Evolutionary conservation across 2,797 vertebrate genomes (phyloP).

Genomic region (Peromyscus melanophrys): DNA sequence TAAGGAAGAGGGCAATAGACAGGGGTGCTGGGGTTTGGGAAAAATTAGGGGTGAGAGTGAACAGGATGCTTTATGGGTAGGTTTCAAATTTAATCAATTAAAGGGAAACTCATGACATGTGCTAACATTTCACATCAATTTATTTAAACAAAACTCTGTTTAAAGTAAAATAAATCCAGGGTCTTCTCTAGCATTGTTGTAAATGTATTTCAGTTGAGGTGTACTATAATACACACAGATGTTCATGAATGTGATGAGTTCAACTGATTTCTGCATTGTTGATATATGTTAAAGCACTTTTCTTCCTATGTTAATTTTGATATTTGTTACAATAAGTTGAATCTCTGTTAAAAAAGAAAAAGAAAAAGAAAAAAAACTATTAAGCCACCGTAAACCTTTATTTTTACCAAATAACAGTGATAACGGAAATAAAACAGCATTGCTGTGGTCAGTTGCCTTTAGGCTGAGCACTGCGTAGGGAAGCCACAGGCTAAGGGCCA

Average conservation of each 20-base stretch:
- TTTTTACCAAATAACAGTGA: not conserved
- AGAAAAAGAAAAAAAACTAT: not conserved
- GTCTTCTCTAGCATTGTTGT: not conserved
- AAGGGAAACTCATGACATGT: not conserved
- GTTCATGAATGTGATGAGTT: not conserved
- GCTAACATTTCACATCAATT: not conserved
- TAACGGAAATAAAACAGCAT: not conserved
- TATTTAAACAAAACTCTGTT: not conserved
- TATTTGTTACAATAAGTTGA: not conserved
- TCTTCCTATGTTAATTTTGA: not conserved
- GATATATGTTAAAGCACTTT: not conserved
- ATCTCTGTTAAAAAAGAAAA: not conserved
- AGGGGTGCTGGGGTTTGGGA: not conserved
- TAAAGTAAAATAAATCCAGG: not conserved
- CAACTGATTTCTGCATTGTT: not conserved
- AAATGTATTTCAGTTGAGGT: not conserved
- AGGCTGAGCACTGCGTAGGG: not conserved
- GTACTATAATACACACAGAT: not conserved
- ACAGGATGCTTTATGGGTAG: not conserved
- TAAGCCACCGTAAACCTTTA: constrained; percentile 12
- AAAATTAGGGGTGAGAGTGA: not conserved
- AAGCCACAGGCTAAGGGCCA: not conserved
- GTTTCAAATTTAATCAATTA: not conserved
- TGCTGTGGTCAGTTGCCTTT: not conserved
- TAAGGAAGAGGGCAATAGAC: not conserved